Base-by-base conservation (phyloP, 2,113 vertebrate genomes). In the Arothron firmamentum region DNA sequence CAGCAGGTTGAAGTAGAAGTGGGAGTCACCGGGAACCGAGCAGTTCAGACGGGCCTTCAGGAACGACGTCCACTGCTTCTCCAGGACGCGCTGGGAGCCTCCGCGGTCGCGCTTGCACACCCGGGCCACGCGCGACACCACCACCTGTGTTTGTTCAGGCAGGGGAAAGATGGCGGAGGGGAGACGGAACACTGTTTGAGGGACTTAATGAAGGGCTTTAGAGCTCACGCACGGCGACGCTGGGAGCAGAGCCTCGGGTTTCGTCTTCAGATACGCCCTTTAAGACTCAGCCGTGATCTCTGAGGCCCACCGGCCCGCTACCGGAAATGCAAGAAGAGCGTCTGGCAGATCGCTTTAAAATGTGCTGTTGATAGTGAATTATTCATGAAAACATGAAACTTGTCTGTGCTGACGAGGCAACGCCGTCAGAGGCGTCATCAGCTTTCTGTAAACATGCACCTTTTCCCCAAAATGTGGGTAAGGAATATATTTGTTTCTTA, bases 61-160 rank as follows among this genome's bases (percentile, higher is more conserved):
- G 86, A 97, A 99, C 1, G 96, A 98, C 0, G 96, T 98, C 94
- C 96, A 99, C 84, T 99, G 96, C 85, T 97, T 97, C 88, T 99
- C 96, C 76, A 99, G 88, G 52, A 99, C 95, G 0, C 96, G 82
- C 59, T 96, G 96, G 0, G 96, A 99, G 1, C 96, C 96, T 0
- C 96, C 96, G 83, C 92, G 88, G 45, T 99, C 96, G 0, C 92
- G 92, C 85, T 96, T 98, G 67, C 96, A 98, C 63, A 98, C 96
- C 0, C 96, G 91, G 1, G 93, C 94, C 84, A 99, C 96, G 0
- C 96, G 93, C 0, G 96, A 92, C 76, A 99, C 95, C 83, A 97
- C 91, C 79, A 97, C 93, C 96, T 99, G 59, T 2, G 47, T 18
- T 10, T 6, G 0, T 1, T 38, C 34, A 38, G 34, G 34, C 34